Conservation (phyloP, 64 coral and sea anemone species). For the Pachyseris speciosa region DNA sequence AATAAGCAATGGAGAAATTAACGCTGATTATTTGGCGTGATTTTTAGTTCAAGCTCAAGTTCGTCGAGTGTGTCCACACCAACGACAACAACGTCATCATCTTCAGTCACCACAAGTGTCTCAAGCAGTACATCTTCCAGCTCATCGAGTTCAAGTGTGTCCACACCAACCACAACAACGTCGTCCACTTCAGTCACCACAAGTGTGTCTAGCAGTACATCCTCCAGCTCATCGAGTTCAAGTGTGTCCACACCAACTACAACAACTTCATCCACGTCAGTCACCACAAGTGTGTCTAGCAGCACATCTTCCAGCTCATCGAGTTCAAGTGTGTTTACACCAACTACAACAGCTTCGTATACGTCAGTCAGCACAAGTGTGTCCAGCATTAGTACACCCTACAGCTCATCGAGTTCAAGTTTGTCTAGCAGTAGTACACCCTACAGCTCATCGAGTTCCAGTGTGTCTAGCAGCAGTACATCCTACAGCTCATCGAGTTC, state of each 20-base stretch:
- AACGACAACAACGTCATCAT: neutral
- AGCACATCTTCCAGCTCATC: neutral
- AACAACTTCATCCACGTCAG: no score
- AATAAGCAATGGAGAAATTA: no score
- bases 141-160: constrained; percentile 19
- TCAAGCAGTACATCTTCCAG: neutral
- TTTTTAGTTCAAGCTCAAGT: constrained; percentile 18
- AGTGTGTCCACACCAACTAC: no score
- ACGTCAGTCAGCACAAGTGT: neutral
- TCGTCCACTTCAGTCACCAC: neutral
- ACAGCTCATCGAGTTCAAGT: neutral
- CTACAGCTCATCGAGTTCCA: no score
- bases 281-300: neutral
- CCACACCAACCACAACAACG: neutral
- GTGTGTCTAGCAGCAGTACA: no score
- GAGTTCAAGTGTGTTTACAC: constrained; percentile 10
- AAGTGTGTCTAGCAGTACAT: neutral
- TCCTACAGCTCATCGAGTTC: no score
- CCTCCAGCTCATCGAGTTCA: no score
- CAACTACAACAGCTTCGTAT: neutral
- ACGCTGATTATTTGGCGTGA: no score
- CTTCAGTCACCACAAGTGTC: neutral
- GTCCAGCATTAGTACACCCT: neutral
- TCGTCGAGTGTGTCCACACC: neutral
- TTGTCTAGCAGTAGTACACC: neutral